Base-by-base conservation (phyloP, 2,797 vertebrate species). In the Ptychadena robeensis region DNA sequence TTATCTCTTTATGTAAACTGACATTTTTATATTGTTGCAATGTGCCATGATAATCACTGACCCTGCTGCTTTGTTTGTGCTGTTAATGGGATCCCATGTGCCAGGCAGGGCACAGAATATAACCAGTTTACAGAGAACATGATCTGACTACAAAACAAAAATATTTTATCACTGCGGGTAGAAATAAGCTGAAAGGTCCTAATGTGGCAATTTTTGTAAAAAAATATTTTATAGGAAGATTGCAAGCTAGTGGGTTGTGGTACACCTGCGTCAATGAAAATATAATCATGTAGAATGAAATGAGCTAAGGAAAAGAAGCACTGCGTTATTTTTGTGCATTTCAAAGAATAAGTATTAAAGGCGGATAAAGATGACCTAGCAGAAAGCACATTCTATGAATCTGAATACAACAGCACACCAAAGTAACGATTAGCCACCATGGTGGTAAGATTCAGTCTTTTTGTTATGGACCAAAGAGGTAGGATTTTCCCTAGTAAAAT, bases 21-120 rank as follows among this genome's bases (percentile, higher is more conserved):
- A 72, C 70, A 53, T 57, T 10, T n/a, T 32, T 53, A 57, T 32
- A 48, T 48, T 48, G 18, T 72, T 72, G 27, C 32, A n/a, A 31
- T 30, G 27, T 4, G 7, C 70, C 32, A 10, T 32, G 22, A 53
- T 72, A 53, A 72, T 32, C 31, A 30, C 9, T 57, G 15, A 40
- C 70, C 30, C 9, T 72, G 30, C 10, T 38, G 73, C 31, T 74
- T 61, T 61, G 10, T 75, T 75, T 63, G 34, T 28, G 63, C 57
- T 75, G 28, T 37, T 61, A 74, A 28, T 63, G 63, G 32, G 57
- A 34, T 63, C 34, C n/a, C 53, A 61, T 12, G 72, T 74, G 72
- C 27, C 15, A 5, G 30, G 14, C 25, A 35, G 28, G 57, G 30
- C 57, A 40, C 73, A 40, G 73, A 63, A 73, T 63, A 64, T 38